Conservation (phyloP, 2,113 vertebrate species). For the Carlito syrichta region DNA sequence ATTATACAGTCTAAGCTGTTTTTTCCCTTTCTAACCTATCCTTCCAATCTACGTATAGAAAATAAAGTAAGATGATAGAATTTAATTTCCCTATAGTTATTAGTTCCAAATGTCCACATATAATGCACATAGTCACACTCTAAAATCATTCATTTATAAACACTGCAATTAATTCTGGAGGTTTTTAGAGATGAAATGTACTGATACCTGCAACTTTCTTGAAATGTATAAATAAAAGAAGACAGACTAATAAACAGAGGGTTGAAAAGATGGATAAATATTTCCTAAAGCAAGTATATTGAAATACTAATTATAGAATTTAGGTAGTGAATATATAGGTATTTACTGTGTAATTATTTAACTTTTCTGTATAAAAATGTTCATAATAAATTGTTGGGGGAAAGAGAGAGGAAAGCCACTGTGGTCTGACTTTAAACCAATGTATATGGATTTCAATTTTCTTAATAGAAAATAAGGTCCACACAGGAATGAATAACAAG, state of each 20-base stretch:
- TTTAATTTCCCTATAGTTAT: conserved; percentile 6
- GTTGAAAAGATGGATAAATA: not conserved
- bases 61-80: not conserved
- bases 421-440: not conserved
- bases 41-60: not conserved
- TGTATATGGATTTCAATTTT: not conserved
- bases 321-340: not conserved
- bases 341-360: not conserved
- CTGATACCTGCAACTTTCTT: not conserved
- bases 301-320: not conserved
- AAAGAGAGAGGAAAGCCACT: not conserved
- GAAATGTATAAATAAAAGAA: not conserved
- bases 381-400: not conserved
- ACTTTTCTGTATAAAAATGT: not conserved
- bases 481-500: not conserved
- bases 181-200: not conserved
- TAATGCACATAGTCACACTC: not conserved
- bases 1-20: not conserved
- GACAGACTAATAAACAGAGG: not conserved
- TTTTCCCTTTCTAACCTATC: not conserved
- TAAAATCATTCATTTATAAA: not conserved
- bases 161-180: not conserved
- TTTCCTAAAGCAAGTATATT: not conserved
- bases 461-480: not conserved
- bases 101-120: not conserved